Evolutionary conservation across 2,797 vertebrate species (phyloP).

Genomic region (Phalloptychus januarius): DNA sequence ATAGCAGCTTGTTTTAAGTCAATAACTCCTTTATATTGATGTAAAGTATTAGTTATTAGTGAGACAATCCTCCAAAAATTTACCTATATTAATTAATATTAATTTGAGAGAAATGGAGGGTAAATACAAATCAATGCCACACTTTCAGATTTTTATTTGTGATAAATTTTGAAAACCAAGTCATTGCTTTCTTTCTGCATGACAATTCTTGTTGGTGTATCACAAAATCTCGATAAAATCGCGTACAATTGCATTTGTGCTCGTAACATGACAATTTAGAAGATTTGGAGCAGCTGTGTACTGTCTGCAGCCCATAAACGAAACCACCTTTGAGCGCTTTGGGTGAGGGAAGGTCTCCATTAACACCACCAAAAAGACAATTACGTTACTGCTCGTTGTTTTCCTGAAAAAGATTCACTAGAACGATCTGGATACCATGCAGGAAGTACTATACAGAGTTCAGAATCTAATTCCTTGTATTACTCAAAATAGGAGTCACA

Average conservation of each 20-base stretch:
- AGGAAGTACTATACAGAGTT: background rate
- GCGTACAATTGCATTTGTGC: background rate
- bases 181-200: background rate
- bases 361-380: background rate
- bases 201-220: background rate
- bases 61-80: too few relatives aligned
- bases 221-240: background rate
- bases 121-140: background rate
- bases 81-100: too few relatives aligned
- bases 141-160: background rate
- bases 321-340: background rate
- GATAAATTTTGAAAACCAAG: background rate
- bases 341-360: background rate
- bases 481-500: background rate
- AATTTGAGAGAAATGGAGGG: background rate
- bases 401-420: background rate
- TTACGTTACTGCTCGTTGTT: background rate
- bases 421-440: background rate
- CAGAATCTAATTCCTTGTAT: background rate
- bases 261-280: background rate
- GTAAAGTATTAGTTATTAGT: too few relatives aligned
- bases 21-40: too few relatives aligned
- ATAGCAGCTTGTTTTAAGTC: too few relatives aligned
- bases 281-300: background rate
- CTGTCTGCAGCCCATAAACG: background rate